Evolutionary conservation across 2,797 vertebrate species (phyloP).

Genomic region (Syngnathus rostellatus): DNA sequence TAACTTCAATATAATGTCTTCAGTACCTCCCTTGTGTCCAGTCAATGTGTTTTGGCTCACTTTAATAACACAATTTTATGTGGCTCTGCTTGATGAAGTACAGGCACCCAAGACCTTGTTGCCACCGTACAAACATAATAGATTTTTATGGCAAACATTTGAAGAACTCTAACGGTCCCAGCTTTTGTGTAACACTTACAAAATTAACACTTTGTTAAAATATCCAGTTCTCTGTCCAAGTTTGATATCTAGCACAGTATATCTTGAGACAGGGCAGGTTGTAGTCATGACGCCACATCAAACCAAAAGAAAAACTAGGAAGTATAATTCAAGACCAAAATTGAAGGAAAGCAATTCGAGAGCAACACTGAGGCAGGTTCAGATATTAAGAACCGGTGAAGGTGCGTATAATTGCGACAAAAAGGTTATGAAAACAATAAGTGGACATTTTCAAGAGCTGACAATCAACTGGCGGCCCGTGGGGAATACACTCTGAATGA

Average conservation of each 20-base stretch:
- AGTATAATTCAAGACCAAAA: neutral
- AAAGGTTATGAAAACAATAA: too few species aligned
- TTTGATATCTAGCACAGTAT: neutral
- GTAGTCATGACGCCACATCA: neutral
- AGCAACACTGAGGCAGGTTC: neutral
- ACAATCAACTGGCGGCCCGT: too few species aligned
- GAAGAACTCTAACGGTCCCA: neutral
- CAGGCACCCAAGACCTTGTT: constrained; percentile 3
- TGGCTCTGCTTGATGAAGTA: constrained; percentile 17
- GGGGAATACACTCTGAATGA: too few species aligned
- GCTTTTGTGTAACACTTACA: neutral
- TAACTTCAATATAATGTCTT: constrained; percentile 48
- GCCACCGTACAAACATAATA: neutral
- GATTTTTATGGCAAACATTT: neutral
- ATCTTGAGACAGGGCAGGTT: neutral
- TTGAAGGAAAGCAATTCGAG: neutral
- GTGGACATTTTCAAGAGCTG: too few species aligned
- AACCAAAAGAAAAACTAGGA: neutral
- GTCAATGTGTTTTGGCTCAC: constrained; percentile 28
- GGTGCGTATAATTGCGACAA: neutral
- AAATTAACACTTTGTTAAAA: constrained; percentile 25
- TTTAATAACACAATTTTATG: constrained; percentile 35
- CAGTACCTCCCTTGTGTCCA: constrained; percentile 25
- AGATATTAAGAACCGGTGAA: neutral
- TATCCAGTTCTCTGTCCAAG: neutral